Conservation (phyloP, 2,888 invertebrate genomes). For the Philereme transversata region DNA sequence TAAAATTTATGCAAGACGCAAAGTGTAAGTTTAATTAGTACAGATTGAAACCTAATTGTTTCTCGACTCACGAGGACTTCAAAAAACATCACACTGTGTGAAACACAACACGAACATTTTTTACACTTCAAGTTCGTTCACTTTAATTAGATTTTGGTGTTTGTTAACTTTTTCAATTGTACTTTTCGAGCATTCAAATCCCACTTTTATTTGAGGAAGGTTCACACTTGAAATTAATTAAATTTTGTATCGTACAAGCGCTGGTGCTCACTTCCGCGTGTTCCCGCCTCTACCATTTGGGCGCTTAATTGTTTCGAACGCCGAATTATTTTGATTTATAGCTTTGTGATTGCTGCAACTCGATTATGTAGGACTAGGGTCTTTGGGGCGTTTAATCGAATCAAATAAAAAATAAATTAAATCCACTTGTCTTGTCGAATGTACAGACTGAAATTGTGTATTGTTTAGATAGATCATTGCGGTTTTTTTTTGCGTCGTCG, state of each 20-base stretch:
- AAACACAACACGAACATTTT: too few species aligned
- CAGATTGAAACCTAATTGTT: too few species aligned
- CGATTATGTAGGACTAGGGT: constrained; percentile 68
- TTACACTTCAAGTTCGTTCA: too few species aligned
- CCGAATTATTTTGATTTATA: constrained; percentile 82
- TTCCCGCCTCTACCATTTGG: constrained; percentile 64
- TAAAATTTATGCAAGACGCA: too few species aligned
- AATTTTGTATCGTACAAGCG: constrained; percentile 39
- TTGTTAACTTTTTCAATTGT: too few species aligned
- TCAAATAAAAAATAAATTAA: constrained; percentile 78
- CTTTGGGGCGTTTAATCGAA: constrained; percentile 72
- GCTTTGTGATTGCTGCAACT: constrained; percentile 80
- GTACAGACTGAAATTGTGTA: background rate
- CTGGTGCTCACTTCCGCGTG: constrained; percentile 32
- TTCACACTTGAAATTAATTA: constrained; percentile 46
- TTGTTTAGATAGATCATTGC: background rate
- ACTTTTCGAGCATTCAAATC: background rate
- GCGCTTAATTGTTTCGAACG: constrained; percentile 73
- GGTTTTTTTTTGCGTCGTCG: too few species aligned
- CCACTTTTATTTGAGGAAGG: constrained; percentile 38
- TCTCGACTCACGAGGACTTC: too few species aligned
- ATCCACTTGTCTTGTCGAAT: constrained; percentile 50
- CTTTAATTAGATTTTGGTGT: too few species aligned
- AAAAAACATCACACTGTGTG: too few species aligned
- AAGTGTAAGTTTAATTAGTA: too few species aligned